These are phyloP conservation scores for Sinella curviseta DNA, from an alignment of 1,140 invertebrate genomes.

Conservation along the genomic window DNA sequence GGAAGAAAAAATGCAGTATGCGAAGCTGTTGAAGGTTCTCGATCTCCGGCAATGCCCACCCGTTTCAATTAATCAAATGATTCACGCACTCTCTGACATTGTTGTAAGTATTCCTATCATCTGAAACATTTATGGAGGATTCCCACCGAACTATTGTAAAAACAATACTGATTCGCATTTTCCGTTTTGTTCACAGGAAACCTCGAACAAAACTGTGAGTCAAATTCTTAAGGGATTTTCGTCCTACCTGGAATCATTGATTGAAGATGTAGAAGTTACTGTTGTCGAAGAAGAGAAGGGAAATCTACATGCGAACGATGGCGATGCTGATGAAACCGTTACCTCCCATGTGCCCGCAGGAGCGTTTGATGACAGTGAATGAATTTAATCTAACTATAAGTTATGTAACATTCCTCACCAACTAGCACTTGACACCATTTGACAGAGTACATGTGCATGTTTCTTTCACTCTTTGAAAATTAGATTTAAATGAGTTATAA, in stretches of 20 bases:
- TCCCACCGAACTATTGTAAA: not conserved
- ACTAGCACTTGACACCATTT: too few species aligned
- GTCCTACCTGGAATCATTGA: not conserved
- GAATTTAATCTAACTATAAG: too few species aligned
- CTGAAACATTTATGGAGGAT: not conserved
- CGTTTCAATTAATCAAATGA: not conserved
- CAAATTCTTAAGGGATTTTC: not conserved
- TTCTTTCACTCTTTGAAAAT: too few species aligned
- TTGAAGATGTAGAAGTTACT: not conserved
- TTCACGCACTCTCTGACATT: not conserved
- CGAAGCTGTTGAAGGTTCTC: not conserved
- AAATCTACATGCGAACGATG: not conserved
- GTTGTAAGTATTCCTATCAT: not conserved
- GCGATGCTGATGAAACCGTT: not conserved
- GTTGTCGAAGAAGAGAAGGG: not conserved
- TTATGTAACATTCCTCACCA: too few species aligned
- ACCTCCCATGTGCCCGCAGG: not conserved
- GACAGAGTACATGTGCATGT: too few species aligned
- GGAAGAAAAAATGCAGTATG: not conserved
- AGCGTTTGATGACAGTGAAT: not conserved
- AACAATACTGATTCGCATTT: not conserved
- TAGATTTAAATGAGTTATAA: too few species aligned
- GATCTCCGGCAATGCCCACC: not conserved
- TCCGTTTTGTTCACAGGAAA: too few species aligned
- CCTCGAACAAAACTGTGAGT: not conserved